A percentile compares a stretch with the other conserved stretches of the same genome.
These are phyloP conservation scores for Cyclina sinensis DNA, from an alignment of 1,140 invertebrate species.

Conservation along the genomic window DNA sequence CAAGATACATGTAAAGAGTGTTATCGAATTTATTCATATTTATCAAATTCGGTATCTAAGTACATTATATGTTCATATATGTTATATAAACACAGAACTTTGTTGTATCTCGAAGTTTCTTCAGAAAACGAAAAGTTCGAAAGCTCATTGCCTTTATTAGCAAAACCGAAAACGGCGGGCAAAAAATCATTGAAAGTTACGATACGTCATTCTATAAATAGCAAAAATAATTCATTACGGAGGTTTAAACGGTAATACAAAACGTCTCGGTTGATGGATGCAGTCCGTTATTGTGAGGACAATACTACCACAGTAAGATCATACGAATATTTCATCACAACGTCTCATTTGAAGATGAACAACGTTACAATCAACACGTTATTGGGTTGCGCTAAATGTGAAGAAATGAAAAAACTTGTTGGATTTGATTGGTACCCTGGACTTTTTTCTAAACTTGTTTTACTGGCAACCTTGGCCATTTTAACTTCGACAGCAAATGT, in stretches of 20 bases:
- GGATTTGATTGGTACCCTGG: conserved; percentile 44
- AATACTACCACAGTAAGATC: background rate
- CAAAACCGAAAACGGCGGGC: background rate
- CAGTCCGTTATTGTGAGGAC: background rate
- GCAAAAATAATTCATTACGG: conserved; percentile 18
- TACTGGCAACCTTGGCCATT: conserved; percentile 37
- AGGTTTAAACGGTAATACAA: background rate
- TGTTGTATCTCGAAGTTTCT: no score
- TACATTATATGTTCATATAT: no score
- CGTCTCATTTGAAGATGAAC: conserved; percentile 46
- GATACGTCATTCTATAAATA: conserved; percentile 22
- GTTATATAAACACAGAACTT: no score
- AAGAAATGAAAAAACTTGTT: conserved; percentile 42
- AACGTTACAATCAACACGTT: conserved; percentile 27
- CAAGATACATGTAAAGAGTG: background rate
- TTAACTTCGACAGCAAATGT: conserved; percentile 53
- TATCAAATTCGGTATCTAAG: no score
- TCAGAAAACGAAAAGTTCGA: no score
- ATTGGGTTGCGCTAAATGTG: conserved; percentile 30
- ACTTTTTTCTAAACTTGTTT: conserved; percentile 42
- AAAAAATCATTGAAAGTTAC: background rate
- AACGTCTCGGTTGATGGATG: conserved; percentile 39
- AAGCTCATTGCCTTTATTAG: background rate
- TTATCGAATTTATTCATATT: background rate
- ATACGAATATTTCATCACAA: conserved; percentile 16